Evolutionary conservation across 2,888 invertebrate genomes (phyloP).

Genomic region (Cantharis rufa): DNA sequence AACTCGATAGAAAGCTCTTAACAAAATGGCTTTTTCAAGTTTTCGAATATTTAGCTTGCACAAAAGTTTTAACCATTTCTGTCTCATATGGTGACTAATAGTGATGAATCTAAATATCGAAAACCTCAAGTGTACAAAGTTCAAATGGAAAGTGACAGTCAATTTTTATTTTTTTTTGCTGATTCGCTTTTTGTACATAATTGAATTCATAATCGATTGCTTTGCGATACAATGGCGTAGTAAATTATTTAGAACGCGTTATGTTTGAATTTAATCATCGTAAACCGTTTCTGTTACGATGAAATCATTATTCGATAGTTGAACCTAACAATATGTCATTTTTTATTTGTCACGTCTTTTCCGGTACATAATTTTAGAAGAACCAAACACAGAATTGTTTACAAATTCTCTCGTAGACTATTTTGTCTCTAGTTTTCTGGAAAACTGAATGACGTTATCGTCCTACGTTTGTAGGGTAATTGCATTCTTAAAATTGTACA

Average conservation of each 20-base stretch:
- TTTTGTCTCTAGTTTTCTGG: background rate
- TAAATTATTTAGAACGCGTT: background rate
- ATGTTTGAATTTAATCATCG: background rate
- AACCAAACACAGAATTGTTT: background rate
- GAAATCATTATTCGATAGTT: background rate
- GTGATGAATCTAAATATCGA: background rate
- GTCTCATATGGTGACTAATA: background rate
- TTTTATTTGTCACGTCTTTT: background rate
- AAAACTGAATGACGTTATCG: background rate
- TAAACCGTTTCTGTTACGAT: background rate
- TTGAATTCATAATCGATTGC: background rate
- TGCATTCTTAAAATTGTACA: background rate
- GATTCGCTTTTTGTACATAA: background rate
- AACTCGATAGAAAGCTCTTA: background rate
- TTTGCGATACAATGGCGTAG: background rate
- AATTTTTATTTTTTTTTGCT: background rate
- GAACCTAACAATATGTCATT: background rate
- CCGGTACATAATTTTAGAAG: background rate
- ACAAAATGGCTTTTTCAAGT: background rate
- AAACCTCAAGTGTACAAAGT: background rate
- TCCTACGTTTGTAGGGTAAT: background rate
- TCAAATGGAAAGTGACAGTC: background rate
- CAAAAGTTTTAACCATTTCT: background rate
- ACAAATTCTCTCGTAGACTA: background rate
- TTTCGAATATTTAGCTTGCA: background rate